A percentile compares a stretch with the other conserved stretches of the same genome.
Evolutionary conservation across 2,888 invertebrate species (phyloP).

Genomic region (Ophion obscuratus): DNA sequence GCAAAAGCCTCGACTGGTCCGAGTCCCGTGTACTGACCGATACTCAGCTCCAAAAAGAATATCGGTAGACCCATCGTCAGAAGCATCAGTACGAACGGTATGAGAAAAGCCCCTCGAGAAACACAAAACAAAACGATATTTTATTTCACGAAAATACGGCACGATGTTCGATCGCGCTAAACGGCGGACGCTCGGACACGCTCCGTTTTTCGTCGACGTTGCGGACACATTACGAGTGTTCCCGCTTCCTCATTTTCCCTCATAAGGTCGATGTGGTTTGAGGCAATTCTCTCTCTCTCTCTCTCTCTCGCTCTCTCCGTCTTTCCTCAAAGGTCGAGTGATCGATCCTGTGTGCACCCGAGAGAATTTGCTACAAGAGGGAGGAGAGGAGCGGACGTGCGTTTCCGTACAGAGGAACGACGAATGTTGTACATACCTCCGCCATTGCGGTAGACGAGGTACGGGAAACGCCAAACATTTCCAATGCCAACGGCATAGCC

Average conservation of each 20-base stretch:
- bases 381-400: background rate
- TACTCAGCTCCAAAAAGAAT: constrained; percentile 91
- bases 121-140: no score
- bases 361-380: background rate
- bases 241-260: no score
- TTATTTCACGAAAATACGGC: no score
- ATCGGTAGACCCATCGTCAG: constrained; percentile 91
- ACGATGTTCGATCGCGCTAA: no score
- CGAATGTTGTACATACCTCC: constrained; percentile 87
- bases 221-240: no score
- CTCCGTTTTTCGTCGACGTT: no score
- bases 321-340: no score
- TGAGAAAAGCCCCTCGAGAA: constrained; percentile 89
- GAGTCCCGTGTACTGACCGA: constrained; percentile 92
- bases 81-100: constrained; percentile 91
- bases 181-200: no score
- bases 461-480: constrained; percentile 93
- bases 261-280: no score
- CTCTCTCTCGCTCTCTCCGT: no score
- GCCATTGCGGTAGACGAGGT: constrained; percentile 91
- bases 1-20: constrained; percentile 89
- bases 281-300: background rate
- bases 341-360: background rate
- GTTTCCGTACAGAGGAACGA: constrained; percentile 22
- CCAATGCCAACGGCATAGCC: constrained; percentile 92